These are phyloP conservation scores for Nesospiza acunhae DNA, from an alignment of 2,113 vertebrate genomes.

Conservation along the genomic window DNA sequence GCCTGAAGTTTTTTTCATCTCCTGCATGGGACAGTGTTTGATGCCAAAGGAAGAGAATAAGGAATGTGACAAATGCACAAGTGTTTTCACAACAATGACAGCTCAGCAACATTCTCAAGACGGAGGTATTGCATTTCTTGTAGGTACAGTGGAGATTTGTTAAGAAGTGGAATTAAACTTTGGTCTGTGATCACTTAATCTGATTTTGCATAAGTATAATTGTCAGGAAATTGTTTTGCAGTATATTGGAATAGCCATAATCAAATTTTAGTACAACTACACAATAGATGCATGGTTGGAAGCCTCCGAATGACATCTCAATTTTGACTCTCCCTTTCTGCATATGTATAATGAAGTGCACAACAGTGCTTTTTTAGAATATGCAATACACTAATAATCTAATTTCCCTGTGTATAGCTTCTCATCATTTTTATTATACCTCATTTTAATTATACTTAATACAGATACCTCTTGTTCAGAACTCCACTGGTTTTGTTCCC, in stretches of 20 bases:
- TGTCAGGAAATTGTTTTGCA: background rate
- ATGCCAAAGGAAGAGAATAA: background rate
- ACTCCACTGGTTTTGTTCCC: background rate
- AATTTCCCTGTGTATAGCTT: background rate
- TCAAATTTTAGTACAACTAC: background rate
- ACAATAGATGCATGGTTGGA: accelerated
- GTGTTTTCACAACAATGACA: background rate
- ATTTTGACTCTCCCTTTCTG: background rate
- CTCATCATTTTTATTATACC: background rate
- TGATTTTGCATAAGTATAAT: background rate
- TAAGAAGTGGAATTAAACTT: background rate
- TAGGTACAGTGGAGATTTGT: background rate
- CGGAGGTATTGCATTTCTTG: background rate
- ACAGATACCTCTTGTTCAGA: background rate
- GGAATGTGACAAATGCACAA: background rate
- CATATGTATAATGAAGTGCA: background rate
- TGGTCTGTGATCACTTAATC: background rate
- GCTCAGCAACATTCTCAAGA: background rate
- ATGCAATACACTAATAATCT: background rate
- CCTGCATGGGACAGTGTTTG: background rate
- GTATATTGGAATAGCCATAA: background rate
- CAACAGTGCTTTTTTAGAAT: background rate
- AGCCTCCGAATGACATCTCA: background rate
- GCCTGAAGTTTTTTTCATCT: background rate
- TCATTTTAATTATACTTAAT: background rate